Base-by-base conservation (phyloP, 2,797 vertebrate genomes). In the Nasua narica region DNA sequence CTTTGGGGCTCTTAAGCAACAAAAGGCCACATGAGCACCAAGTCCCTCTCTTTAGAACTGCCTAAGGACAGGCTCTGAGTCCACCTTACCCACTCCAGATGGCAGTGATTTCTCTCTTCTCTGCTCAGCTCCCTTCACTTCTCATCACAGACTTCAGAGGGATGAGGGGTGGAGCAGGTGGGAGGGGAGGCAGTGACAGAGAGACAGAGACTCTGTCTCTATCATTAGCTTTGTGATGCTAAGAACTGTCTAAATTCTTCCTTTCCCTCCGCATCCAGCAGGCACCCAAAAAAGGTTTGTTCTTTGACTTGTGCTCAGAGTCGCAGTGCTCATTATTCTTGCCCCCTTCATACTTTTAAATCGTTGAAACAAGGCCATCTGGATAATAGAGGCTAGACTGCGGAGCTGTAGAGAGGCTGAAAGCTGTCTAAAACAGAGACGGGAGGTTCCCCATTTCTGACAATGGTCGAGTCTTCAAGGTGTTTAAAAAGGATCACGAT, bases 1-100 rank as follows among this genome's bases (percentile, higher is more conserved):
- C 90, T 92, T 70, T 58, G 43, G 48, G 32, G 90, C 87, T 90
- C 27, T 32, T n/a, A 86, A 62, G 87, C n/a, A 94, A 87, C 65
- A 43, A 77, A 82, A 91, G 32, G 10, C 58, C 58, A 50, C 37
- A 52, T 23, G 29, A 14, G 27, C 52, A 19, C 1, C 43, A 2
- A 58, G 50, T 56, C 25, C 76, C 67, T 52, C 56, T 90, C 58
- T 32, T 48, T 46, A 48, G 72, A 15, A 14, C 29, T 76, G 29
- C n/a, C 70, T 29, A 46, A 76, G 50, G 67, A n/a, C 43, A 70
- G 70, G 35, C 14, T 70, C 69, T 16, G 7, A 27, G 52, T 54
- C 72, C 25, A 4, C 52, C 25, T 78, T 35, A 25, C 40, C 60
- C 2, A 18, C 25, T 21, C 29, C 35, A 58, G 46, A 69, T 32